Evolutionary conservation across 2,888 invertebrate genomes (phyloP), one percentile per base, ranked within the genome.

Genomic region (Drosophila limbata): DNA sequence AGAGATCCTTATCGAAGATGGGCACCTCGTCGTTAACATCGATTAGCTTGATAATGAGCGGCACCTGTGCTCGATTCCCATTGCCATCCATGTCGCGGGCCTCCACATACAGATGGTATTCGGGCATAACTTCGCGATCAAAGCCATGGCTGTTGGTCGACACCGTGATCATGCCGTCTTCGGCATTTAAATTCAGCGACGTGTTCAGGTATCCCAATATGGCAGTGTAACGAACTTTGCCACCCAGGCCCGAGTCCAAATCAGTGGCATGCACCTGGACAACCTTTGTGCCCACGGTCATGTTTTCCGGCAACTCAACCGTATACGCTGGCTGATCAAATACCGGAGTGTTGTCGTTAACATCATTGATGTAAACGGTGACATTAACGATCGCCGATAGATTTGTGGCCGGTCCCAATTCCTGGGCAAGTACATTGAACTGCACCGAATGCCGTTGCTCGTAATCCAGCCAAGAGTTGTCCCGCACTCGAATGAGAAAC

Each of bases 11-110:
- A 77, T 96, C 96, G 91, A 98, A 99, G 70, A 94, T 93, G 40
- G 98, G 98, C 61, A 95, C 94, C 93, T 98, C 96, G 93, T 98
- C 98, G 92, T 98, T 98, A 62, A 96, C 95, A 93, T 95, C 95
- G 88, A 96, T 93, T 79, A 98, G 93, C 93, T 95, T 95, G 88
- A 97, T 94, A 81, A 95, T 94, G 80, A 97, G 94, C 84, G 95
- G 95, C 84, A 96, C 92, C 77, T 95, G 95, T 47, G 96, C 95
- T 82, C 94, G 94, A 91, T 96, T 95, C 65, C 97, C 97, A 84
- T 94, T 94, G 59, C 97, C 97, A 84, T 97, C 95, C 91, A 96
- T 96, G 93, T 98, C 98, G 77, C 96, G 95, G 70, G 98, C 98
- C 93, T 96, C 96, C 72, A 98, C 96, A 90, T 95, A 95, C 83